Evolutionary conservation across 53 echinoderm and acorn worm species (phyloP), one percentile per base, ranked within the genome.

Genomic region (Zoroaster sp.): DNA sequence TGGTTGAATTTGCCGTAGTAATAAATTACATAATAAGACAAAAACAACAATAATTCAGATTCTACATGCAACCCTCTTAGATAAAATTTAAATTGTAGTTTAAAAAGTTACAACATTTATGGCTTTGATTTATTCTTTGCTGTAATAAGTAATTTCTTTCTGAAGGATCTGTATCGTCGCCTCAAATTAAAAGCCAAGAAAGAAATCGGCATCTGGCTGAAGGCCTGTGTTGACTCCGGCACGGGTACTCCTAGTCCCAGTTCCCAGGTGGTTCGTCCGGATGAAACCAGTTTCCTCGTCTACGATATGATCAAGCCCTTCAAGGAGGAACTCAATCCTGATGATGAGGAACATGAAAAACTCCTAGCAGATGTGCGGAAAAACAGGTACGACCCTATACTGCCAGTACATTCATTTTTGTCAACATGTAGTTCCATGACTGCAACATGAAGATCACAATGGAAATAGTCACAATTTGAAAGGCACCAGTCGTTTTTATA

Each of bases 181-280:
- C 67, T 81, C 20, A 81, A 81, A 37, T 66, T 81, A 66, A 81
- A 81, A 67, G 66, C 81, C 34, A 81, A 81, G 67, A 81, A 81
- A 25, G 81, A 81, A 15, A 66, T 81, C 17, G 67, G 66, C 14
- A 23, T 43, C 13, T 81, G 81, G 81, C 40, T 66, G 17, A 81
- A 81, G 81, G 81, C 66, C 1, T 81, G 81, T 9, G 81, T 41
- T 4, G 67, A 81, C 66, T 23, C 66, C 0, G 67, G 67, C 5
- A 15, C 81, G 5, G 42, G 30, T 14, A 43, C 10, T 7, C 81
- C 66, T 12, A 6, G n/a, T n/a, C 81, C 81, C 7, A 40, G 81
- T 41, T 66, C 66, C 17, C 40, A 81, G 40, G 81, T 66, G 21
- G 30, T 66, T 28, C 41, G 40, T 11, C 81, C 81, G 0, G 81